Conservation (phyloP, 2,888 invertebrate species). For the Machimus rusticus region DNA sequence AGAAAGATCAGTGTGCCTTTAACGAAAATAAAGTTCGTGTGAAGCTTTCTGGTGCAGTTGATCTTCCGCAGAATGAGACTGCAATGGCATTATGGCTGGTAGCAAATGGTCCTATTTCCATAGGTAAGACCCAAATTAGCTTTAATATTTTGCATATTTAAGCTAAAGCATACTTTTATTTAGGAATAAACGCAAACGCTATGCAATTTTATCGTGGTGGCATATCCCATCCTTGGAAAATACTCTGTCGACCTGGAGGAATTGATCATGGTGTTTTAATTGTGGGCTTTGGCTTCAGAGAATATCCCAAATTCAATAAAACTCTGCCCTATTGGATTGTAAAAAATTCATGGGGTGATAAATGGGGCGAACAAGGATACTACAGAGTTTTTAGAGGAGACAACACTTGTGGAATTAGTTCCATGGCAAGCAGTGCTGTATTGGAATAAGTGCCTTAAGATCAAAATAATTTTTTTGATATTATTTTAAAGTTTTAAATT, state of each 20-base stretch:
- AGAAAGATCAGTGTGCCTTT: conserved; percentile 80
- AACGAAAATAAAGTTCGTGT: conserved; percentile 71
- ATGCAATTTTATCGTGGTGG: conserved; percentile 98
- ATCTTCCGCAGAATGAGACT: conserved; percentile 86
- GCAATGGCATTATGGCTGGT: conserved; percentile 92
- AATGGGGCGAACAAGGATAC: conserved; percentile 95
- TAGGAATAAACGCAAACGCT: conserved; percentile 89
- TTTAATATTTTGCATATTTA: not conserved
- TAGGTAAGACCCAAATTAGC: conserved; percentile 67
- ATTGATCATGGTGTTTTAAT: conserved; percentile 96
- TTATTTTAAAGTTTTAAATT: not conserved
- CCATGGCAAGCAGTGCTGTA: conserved; percentile 87
- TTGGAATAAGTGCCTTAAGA: conserved; percentile 64
- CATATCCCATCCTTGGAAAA: conserved; percentile 89
- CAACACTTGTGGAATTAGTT: conserved; percentile 90
- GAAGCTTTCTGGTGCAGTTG: conserved; percentile 79
- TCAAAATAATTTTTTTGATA: not conserved
- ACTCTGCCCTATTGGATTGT: conserved; percentile 88
- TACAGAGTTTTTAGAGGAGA: conserved; percentile 93
- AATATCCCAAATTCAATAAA: conserved; percentile 82
- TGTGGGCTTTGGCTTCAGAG: conserved; percentile 87
- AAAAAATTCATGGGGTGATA: conserved; percentile 93
- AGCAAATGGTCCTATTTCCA: conserved; percentile 90
- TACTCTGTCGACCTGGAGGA: conserved; percentile 77
- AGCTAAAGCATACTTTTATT: conserved; percentile 26